phyloP scores from a whole-genome alignment of 2,888 invertebrate species.

The Drosophila neonasuta region DNA sequence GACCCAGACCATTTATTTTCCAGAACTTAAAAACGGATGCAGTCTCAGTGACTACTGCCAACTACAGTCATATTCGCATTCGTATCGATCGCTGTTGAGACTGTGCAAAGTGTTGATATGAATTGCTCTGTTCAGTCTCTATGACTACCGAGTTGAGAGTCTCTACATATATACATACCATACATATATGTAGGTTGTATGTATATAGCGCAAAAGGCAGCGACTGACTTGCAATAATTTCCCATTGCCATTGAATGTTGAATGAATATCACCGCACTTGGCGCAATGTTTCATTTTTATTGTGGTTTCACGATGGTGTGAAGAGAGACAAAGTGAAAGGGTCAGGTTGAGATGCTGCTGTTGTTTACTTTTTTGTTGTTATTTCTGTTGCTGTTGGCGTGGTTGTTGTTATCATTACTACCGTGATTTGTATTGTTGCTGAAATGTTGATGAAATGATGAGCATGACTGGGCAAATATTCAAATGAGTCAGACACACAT shows the following conservation, averaged over 20 bases:
- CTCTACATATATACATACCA: constrained; percentile 16
- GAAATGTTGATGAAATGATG: constrained; percentile 65
- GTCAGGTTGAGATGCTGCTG: constrained; percentile 25
- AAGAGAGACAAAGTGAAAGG: constrained; percentile 1
- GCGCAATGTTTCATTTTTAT: constrained; percentile 63
- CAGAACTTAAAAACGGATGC: constrained; percentile 37
- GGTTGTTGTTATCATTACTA: constrained; percentile 65
- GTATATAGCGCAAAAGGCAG: constrained; percentile 39
- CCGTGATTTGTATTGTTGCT: constrained; percentile 70
- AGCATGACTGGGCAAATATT: constrained; percentile 68
- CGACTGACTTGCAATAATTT: constrained; percentile 76
- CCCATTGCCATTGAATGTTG: constrained; percentile 55
- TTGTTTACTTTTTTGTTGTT: constrained; percentile 47
- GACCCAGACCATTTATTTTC: constrained; percentile 61
- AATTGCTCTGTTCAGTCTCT: constrained; percentile 18
- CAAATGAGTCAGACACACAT: constrained; percentile 65
- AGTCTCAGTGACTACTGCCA: constrained; percentile 24
- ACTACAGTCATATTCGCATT: constrained; percentile 23
- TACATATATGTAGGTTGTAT: neutral
- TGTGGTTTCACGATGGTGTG: constrained; percentile 28
- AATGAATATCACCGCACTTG: constrained; percentile 69
- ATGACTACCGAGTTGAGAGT: constrained; percentile 57
- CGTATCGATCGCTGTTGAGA: constrained; percentile 36
- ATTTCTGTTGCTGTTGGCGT: constrained; percentile 31
- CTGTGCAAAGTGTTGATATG: constrained; percentile 30